These are phyloP conservation scores for Carcharodon carcharias DNA, from an alignment of 2,797 vertebrate species.

Conservation along the genomic window DNA sequence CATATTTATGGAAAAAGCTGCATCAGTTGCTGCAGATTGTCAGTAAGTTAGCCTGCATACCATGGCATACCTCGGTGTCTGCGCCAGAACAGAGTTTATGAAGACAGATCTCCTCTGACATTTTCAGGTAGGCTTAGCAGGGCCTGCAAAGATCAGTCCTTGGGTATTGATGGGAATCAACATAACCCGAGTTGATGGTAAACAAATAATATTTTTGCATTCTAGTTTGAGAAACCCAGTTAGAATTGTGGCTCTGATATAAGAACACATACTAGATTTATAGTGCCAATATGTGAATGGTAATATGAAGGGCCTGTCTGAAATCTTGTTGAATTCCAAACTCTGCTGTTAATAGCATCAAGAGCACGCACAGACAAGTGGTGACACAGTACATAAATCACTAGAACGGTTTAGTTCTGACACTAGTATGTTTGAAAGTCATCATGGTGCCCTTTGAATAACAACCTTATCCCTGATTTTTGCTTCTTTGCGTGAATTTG, in stretches of 20 bases:
- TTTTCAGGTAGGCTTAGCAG: not conserved
- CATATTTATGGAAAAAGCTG: not conserved
- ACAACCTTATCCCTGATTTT: not conserved
- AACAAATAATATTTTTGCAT: not conserved
- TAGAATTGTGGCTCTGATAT: not conserved
- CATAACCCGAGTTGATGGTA: not conserved
- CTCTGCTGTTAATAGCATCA: conserved; percentile 16
- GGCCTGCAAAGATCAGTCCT: not conserved
- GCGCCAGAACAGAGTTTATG: not conserved
- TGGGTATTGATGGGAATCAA: not conserved
- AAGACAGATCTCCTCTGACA: not conserved
- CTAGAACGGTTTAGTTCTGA: not conserved
- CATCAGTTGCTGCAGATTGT: not conserved
- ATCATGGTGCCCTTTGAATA: conserved; percentile 1
- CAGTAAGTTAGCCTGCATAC: not conserved
- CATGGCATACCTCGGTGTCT: not conserved
- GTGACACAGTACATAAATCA: conserved; percentile 14
- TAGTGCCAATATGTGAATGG: conserved; percentile 1
- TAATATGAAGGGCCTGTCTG: not conserved
- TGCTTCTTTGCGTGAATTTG: not conserved
- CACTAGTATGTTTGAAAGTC: conserved; percentile 6
- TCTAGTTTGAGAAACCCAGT: not conserved
- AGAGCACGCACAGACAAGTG: not conserved
- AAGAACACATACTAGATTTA: not conserved
- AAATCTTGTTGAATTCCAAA: conserved; percentile 13